Conservation (phyloP, 2,797 vertebrate genomes). For the Mormyrus hasselquistii region DNA sequence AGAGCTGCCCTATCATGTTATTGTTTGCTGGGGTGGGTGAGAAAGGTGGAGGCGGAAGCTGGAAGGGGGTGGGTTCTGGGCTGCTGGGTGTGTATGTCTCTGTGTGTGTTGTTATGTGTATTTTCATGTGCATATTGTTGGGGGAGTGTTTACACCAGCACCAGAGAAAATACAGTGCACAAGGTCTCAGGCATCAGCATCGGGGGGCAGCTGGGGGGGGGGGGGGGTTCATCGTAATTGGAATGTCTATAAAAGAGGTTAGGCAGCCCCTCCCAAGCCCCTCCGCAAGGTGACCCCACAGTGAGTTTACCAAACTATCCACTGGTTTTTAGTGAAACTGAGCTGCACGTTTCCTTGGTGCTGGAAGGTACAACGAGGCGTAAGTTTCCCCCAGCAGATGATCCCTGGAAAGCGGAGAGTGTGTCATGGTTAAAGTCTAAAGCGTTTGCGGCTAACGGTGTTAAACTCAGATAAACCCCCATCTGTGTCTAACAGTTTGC, state of each 20-base stretch:
- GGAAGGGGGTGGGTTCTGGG: neutral
- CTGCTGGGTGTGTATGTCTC: neutral
- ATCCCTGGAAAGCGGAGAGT: neutral
- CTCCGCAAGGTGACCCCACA: neutral
- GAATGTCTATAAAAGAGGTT: neutral
- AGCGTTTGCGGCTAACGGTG: constrained; percentile 11
- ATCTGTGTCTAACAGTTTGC: constrained; percentile 20
- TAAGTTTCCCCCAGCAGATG: neutral
- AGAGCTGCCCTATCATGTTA: neutral
- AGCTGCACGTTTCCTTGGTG: constrained; percentile 6
- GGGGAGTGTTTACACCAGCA: neutral
- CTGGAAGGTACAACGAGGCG: neutral
- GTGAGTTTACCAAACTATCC: neutral
- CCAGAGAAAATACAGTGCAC: neutral
- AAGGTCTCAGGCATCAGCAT: neutral
- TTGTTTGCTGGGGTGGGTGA: neutral
- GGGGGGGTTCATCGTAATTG: neutral
- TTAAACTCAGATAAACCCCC: constrained; percentile 14
- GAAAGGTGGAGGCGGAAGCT: neutral
- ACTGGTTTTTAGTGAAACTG: neutral
- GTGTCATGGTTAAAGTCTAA: constrained; percentile 21
- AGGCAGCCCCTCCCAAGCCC: neutral
- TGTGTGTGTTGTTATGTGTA: constrained; percentile 7
- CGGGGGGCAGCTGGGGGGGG: neutral
- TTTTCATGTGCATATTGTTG: constrained; percentile 12